phyloP scores from a whole-genome alignment of 2,797 vertebrate genomes.

The Parotocinclus haroldoi region DNA sequence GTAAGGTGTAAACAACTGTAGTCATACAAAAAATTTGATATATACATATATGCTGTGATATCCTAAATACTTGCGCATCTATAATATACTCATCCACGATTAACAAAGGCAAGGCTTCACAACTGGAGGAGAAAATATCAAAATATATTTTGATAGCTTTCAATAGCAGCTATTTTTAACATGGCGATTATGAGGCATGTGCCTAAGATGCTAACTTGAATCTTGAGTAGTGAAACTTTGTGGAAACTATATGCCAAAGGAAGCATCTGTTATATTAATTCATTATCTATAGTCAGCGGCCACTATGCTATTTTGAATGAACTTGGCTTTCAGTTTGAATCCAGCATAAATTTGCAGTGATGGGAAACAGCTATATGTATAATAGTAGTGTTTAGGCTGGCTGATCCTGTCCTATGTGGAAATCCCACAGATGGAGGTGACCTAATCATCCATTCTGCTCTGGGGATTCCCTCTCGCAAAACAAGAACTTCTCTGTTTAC shows the following conservation, averaged over 20 bases:
- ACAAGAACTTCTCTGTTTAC: constrained; percentile 42
- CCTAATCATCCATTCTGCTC: constrained; percentile 58
- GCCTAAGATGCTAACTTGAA: constrained; percentile 6
- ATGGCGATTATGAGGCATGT: neutral
- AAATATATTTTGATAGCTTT: no score
- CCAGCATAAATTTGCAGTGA: constrained; percentile 7
- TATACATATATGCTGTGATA: constrained; percentile 17
- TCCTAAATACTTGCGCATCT: constrained; percentile 6
- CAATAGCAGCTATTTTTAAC: no score
- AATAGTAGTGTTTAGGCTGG: constrained; percentile 37
- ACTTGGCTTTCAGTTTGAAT: constrained; percentile 1
- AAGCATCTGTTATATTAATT: constrained; percentile 3
- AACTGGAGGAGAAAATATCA: constrained; percentile 3
- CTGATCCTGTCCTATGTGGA: constrained; percentile 64
- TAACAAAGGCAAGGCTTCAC: constrained; percentile 9
- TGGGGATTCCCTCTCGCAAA: constrained; percentile 67
- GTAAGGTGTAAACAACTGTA: constrained; percentile 19
- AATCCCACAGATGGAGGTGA: constrained; percentile 60
- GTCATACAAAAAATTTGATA: constrained; percentile 29
- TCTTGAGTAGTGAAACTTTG: constrained; percentile 8
- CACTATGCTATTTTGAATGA: neutral
- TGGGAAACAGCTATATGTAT: neutral
- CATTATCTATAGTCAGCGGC: constrained; percentile 5
- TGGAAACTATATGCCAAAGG: neutral
- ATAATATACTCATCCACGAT: constrained; percentile 1